Conservation (phyloP, 2,797 vertebrate species). For the Tamandua tetradactyla region DNA sequence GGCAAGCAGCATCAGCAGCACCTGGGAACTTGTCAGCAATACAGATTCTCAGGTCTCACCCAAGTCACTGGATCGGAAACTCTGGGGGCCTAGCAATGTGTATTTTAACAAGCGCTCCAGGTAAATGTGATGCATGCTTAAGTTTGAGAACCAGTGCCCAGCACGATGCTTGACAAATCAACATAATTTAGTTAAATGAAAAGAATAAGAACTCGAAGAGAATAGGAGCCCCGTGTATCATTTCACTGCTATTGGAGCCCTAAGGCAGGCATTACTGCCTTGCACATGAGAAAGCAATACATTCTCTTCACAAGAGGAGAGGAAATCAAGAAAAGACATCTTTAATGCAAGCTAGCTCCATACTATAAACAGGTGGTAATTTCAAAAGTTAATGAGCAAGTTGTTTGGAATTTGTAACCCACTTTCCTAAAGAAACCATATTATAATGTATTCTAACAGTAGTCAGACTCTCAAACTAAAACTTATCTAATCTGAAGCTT, state of each 20-base stretch:
- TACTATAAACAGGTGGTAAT: background rate
- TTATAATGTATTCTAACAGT: background rate
- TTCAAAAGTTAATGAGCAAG: background rate
- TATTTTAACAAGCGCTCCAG: background rate
- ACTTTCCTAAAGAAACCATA: background rate
- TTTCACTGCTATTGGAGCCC: background rate
- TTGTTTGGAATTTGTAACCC: background rate
- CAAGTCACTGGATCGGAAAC: background rate
- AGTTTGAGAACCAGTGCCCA: background rate
- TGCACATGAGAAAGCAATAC: background rate
- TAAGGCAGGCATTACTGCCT: background rate
- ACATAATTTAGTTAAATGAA: background rate
- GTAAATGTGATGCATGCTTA: background rate
- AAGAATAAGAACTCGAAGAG: background rate
- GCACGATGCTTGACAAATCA: background rate
- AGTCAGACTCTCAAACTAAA: background rate
- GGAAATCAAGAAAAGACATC: background rate
- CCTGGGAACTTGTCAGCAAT: background rate
- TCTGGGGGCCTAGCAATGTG: background rate
- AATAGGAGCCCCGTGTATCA: background rate
- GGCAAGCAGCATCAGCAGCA: background rate
- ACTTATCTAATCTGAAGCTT: background rate
- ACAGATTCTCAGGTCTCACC: background rate
- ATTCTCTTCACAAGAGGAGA: background rate
- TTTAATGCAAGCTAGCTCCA: background rate